These are phyloP conservation scores for Tridacna crocea DNA, from an alignment of 2,888 invertebrate genomes.

Conservation along the genomic window DNA sequence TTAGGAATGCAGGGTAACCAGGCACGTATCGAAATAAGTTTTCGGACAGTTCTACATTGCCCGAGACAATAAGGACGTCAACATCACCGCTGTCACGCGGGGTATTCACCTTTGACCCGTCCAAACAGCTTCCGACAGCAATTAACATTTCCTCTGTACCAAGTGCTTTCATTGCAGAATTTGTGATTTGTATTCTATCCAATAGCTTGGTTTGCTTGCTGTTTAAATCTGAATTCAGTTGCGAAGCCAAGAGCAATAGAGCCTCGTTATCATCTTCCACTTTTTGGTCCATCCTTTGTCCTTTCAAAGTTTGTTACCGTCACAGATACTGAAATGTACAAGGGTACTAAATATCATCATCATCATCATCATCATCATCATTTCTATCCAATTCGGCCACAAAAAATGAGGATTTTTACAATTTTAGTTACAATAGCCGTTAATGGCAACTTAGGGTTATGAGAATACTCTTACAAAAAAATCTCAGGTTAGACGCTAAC, in stretches of 20 bases:
- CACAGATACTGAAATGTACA: no score
- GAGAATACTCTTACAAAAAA: no score
- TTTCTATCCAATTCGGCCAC: no score
- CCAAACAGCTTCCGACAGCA: conserved; percentile 34
- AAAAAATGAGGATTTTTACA: no score
- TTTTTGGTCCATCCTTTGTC: no score
- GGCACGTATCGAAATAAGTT: conserved; percentile 30
- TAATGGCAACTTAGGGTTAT: no score
- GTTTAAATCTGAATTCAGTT: not conserved
- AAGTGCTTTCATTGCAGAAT: not conserved
- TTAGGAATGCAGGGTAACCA: conserved; percentile 37
- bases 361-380: no score
- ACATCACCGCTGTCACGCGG: conserved; percentile 36
- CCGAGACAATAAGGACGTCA: conserved; percentile 27
- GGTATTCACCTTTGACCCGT: conserved; percentile 38
- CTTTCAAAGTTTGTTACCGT: no score
- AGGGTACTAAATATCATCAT: no score
- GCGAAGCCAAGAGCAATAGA: not conserved
- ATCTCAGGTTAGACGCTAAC: no score
- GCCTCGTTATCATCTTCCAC: not conserved
- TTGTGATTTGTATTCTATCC: not conserved
- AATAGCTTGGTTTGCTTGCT: not conserved
- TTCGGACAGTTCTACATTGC: conserved; percentile 23
- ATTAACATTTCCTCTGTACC: not conserved
- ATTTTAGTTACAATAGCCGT: no score